Conservation (phyloP, 2,888 invertebrate genomes). For the Apotomis capreana region DNA sequence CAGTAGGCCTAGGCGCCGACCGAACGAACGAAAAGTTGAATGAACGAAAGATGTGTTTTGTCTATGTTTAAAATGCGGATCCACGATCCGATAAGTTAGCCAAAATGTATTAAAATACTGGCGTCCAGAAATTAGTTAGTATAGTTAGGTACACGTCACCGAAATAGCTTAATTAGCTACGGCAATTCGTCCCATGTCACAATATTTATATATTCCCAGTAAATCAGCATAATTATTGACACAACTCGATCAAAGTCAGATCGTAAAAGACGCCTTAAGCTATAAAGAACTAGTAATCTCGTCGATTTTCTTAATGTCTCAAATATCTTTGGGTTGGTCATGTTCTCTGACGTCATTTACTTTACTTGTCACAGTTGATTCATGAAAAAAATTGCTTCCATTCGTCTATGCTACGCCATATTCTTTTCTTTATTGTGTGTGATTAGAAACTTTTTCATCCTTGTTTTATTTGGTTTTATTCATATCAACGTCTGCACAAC, state of each 20-base stretch:
- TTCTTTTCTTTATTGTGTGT: conserved; percentile 50
- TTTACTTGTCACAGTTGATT: conserved; percentile 49
- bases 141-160: too few species aligned
- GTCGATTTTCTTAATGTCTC: conserved; percentile 13
- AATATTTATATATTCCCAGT: too few species aligned
- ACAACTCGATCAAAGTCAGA: too few species aligned
- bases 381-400: conserved; percentile 38
- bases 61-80: neutral
- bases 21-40: conserved; percentile 1
- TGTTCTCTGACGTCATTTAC: conserved; percentile 51
- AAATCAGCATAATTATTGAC: too few species aligned
- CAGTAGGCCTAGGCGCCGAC: neutral
- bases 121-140: too few species aligned
- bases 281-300: neutral
- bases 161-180: too few species aligned
- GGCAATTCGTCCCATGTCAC: too few species aligned
- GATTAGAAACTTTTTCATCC: conserved; percentile 14
- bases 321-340: conserved; percentile 21
- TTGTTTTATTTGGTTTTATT: conserved; percentile 14
- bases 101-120: neutral
- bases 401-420: conserved; percentile 56
- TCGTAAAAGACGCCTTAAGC: too few species aligned
- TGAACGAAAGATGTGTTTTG: neutral
- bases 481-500: conserved; percentile 4
- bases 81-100: neutral